Base-by-base conservation (phyloP, 1,140 invertebrate species). In the Armadillidium nasatum region DNA sequence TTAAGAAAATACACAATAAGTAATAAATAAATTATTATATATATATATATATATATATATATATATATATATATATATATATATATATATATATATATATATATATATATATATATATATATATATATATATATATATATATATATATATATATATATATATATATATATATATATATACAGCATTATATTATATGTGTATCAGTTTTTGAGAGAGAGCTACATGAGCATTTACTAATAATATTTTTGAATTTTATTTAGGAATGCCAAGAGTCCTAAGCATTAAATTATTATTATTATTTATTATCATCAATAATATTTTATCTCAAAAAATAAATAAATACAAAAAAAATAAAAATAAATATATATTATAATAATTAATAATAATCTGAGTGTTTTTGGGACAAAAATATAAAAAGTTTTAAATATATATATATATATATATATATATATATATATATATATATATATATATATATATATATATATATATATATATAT, bases 71-170 rank as follows among this genome's bases (percentile, higher is more conserved):
- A 71, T 71, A 71, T 71, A 71, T 71, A 71, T 71, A 33, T 44
- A 13, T 73, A 19, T 22, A 50, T 19, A 71, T 71, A 71, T 71
- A 71, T 71, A 71, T 71, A 71, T 44, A 71, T 71, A 71, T 71
- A 71, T 33, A 71, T 71, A 71, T 71, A 71, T 71, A 71, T 71
- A 71, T 71, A 33, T 44, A 73, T 72, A 72, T 76, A 74, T 72
- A 74, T 72, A 76, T 72, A 76, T 76, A 74, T 76, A 76, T 72
- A 74, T 79, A 79, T 68, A 76, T 79, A 74, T 72, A 76, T 79
- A 79, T 79, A 73, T 79, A 71, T 71, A 71, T 71, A 71, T 71
- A 71, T 71, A 71, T 44, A 71, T 71, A 71, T 71, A 71, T 33
- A 71, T 71, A 71, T 71, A 71, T 71, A 71, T 71, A 71, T 71